Conservation (phyloP, 1,140 invertebrate genomes). For the Agrypnia vestita region DNA sequence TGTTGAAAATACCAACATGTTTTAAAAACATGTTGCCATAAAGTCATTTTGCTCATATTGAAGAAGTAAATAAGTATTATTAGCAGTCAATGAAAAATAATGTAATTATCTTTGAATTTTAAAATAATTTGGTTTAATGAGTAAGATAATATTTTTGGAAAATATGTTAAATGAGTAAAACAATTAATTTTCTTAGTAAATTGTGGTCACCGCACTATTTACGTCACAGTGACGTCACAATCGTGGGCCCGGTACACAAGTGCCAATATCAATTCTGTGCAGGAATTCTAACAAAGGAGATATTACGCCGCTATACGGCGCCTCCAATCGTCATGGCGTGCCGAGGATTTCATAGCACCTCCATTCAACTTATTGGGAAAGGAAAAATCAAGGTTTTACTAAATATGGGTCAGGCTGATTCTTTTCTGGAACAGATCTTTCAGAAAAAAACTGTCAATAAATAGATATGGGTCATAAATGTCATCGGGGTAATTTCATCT, state of each 20-base stretch:
- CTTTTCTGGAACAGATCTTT: no score
- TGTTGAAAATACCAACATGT: no score
- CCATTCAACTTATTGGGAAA: neutral
- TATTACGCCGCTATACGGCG: neutral
- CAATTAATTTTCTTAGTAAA: neutral
- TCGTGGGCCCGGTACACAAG: constrained; percentile 3
- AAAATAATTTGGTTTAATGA: neutral
- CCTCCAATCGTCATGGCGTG: constrained; percentile 5
- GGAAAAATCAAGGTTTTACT: no score
- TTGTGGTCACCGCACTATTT: neutral
- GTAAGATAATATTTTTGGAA: no score
- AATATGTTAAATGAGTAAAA: neutral
- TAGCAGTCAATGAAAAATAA: neutral
- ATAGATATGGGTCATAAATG: no score
- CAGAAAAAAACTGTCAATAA: no score
- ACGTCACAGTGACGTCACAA: constrained; percentile 22
- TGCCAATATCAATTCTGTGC: constrained; percentile 45
- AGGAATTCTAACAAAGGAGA: constrained; percentile 44
- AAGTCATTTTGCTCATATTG: no score
- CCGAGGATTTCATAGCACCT: constrained; percentile 6
- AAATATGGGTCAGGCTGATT: no score
- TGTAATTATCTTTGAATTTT: neutral
- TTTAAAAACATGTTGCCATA: no score
- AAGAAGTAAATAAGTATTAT: neutral
- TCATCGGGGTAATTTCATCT: no score